Percentiles rank a stretch among this genome's conserved stretches.
Evolutionary conservation across 1,140 invertebrate species (phyloP).

Genomic region (Arctopsyche grandis): DNA sequence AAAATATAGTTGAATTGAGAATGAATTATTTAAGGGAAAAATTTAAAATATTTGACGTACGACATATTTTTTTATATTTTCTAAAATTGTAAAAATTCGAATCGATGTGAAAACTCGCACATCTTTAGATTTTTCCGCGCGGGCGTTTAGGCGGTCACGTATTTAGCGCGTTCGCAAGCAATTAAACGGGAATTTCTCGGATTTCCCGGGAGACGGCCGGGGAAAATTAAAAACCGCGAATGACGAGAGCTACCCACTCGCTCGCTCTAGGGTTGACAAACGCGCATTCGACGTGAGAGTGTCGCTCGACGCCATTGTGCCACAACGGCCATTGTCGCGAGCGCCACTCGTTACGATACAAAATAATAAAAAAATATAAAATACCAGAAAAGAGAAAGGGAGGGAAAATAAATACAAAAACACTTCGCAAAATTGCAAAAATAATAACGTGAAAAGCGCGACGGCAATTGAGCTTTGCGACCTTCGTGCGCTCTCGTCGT

Average conservation of each 20-base stretch:
- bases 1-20: too few species aligned
- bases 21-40: too few species aligned
- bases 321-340: slow-evolving; percentile 41
- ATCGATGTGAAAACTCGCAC: neutral
- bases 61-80: too few species aligned
- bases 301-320: slow-evolving; percentile 32
- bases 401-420: neutral
- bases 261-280: slow-evolving; percentile 34
- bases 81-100: neutral
- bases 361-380: slow-evolving; percentile 6
- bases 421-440: neutral
- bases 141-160: too few species aligned
- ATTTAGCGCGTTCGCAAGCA: neutral
- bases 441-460: neutral
- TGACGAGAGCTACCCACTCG: slow-evolving; percentile 37
- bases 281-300: slow-evolving; percentile 23
- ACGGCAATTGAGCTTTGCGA: neutral
- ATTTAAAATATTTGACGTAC: too few species aligned
- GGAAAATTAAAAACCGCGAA: slow-evolving; percentile 25
- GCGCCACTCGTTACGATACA: slow-evolving; percentile 27
- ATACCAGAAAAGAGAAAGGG: neutral
- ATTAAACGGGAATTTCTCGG: slow-evolving; percentile 32
- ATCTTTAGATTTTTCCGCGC: too few species aligned
- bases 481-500: neutral
- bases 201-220: slow-evolving; percentile 25